phyloP scores from a whole-genome alignment of 2,113 vertebrate genomes.

The Calonectris borealis region DNA sequence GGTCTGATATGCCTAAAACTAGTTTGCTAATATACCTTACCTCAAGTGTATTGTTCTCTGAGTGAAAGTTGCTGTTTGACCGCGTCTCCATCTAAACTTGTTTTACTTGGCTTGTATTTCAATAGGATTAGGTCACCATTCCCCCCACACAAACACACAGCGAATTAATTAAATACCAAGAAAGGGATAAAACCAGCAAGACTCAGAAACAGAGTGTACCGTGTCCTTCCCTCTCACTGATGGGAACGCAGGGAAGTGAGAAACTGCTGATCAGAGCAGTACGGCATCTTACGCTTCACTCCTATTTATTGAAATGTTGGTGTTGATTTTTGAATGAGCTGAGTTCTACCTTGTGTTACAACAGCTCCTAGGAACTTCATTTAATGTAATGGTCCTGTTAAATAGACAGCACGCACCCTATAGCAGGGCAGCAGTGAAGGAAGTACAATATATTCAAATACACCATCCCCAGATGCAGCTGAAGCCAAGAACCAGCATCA shows the following conservation, averaged over 20 bases:
- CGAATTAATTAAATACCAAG: constrained; percentile 36
- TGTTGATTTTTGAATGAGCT: not conserved
- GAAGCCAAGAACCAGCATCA: not conserved
- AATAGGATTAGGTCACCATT: constrained; percentile 43
- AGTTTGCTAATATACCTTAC: not conserved
- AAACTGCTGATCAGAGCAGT: not conserved
- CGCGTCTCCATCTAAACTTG: not conserved
- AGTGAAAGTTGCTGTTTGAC: constrained; percentile 1
- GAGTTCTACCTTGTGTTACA: not conserved
- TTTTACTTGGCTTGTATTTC: constrained; percentile 46
- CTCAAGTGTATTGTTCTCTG: not conserved
- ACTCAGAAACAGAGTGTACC: not conserved
- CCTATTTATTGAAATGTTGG: not conserved
- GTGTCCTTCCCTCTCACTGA: not conserved
- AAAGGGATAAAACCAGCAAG: constrained; percentile 27
- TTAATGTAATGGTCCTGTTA: not conserved
- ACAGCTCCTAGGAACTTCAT: not conserved
- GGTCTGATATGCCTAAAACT: not conserved
- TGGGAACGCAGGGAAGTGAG: not conserved
- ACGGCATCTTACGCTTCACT: not conserved
- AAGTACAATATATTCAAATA: not conserved
- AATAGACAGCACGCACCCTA: not conserved
- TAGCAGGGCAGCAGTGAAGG: not conserved
- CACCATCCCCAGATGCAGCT: not conserved
- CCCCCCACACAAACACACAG: not conserved